Base-by-base conservation (phyloP, 1,140 invertebrate species). In the Meloidogyne exigua region DNA sequence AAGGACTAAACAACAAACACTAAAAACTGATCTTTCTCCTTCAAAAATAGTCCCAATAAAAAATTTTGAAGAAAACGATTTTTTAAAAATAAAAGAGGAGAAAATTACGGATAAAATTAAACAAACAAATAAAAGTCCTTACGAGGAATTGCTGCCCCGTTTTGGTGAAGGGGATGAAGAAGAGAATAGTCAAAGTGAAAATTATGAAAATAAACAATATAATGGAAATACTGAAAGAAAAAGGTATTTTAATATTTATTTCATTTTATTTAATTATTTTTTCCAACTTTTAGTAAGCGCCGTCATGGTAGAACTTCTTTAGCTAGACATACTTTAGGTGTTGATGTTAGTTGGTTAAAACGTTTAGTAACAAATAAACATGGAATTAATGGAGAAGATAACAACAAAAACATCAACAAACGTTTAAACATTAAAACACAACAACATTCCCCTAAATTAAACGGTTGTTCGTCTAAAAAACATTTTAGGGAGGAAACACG, bases 311-410 rank as follows among this genome's bases (percentile, higher is more conserved):
- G 84, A 23, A 82, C 80, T 63, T 78, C 81, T 9, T 68, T 71
- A n/a, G 74, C 73, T 25, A 78, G 84, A 5, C 84, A 86, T 68
- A 86, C 84, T 10, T 49, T 86, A 7, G 83, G 78, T 15, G 85
- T 86, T 36, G 84, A 86, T 72, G 85, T 85, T 13, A 76, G 80
- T 25, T 85, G 84, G 84, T 64, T 85, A 18, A 85, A 85, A 65
- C 76, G 72, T 11, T 64, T 85, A 18, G 81, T 85, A 9, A 85
- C 76, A 4, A 79, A 74, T 39, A 65, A 69, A 72, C 78, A 79
- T 77, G 72, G 49, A 57, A 57, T 57, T 9, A n/a, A 18, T n/a
- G n/a, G 4, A 21, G 49, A 57, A 57, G 49, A 57, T 7, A 57
- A 49, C 18, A 49, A 18, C 15, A 18, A 49, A 2, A 57, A n/a